These are phyloP conservation scores for Meteorus cinctellus DNA, from an alignment of 2,888 invertebrate genomes.

Conservation along the genomic window DNA sequence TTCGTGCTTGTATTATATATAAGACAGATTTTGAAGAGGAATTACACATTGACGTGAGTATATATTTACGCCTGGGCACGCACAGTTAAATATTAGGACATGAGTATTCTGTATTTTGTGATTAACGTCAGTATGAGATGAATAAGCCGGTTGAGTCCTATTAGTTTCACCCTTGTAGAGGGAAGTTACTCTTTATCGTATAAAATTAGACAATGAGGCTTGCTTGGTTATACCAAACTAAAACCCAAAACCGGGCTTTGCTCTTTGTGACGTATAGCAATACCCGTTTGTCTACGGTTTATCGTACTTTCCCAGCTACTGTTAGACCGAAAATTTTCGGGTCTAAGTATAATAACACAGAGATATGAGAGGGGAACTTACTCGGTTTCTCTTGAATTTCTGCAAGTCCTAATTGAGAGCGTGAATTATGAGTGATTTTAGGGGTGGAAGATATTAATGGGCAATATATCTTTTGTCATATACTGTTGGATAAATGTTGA, in stretches of 20 bases:
- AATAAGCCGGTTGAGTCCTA: conserved; percentile 45
- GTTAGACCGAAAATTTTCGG: conserved; percentile 28
- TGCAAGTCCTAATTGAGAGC: conserved; percentile 46
- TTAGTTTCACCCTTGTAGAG: conserved; percentile 43
- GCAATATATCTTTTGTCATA: conserved; percentile 19
- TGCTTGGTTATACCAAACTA: conserved; percentile 4
- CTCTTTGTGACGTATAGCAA: conserved; percentile 40
- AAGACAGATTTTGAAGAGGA: not conserved
- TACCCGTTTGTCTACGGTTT: conserved; percentile 45
- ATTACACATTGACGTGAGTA: not conserved
- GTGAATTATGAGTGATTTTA: conserved; percentile 28
- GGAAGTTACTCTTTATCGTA: conserved; percentile 47
- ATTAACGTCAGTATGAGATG: conserved; percentile 50
- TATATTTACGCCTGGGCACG: conserved; percentile 26
- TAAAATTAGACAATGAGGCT: conserved; percentile 51
- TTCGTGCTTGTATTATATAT: not conserved
- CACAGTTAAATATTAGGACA: conserved; percentile 10
- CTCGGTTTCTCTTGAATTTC: not conserved
- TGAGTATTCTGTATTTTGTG: conserved; percentile 41
- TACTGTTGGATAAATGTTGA: conserved; percentile 19
- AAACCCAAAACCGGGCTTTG: conserved; percentile 40
- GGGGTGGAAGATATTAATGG: conserved; percentile 6
- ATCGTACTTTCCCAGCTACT: conserved; percentile 54
- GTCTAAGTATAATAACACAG: conserved; percentile 20
- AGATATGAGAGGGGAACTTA: conserved; percentile 7